Percentiles rank a stretch among this genome's conserved stretches.
These are phyloP conservation scores for Drosophila athabasca DNA, from an alignment of 1,140 invertebrate genomes.

Conservation along the genomic window DNA sequence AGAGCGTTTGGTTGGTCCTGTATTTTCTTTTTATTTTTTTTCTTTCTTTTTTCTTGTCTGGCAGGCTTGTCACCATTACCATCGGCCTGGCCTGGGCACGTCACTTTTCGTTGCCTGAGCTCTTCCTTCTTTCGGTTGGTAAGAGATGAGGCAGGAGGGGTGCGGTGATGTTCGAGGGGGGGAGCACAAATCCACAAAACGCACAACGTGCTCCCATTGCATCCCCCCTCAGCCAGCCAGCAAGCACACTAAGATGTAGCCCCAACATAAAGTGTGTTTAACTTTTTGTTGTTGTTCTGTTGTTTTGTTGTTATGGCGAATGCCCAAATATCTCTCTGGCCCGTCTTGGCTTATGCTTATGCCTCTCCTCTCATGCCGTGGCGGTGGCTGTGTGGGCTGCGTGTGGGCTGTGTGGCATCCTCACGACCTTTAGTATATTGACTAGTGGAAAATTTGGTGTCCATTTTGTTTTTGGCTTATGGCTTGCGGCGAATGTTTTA, in stretches of 20 bases:
- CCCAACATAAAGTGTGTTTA: slow-evolving; percentile 78
- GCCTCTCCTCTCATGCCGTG: slow-evolving; percentile 30
- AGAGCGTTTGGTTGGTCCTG: slow-evolving; percentile 11
- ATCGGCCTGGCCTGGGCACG: slow-evolving; percentile 62
- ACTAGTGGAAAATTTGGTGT: slow-evolving; percentile 67
- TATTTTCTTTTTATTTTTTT: slow-evolving; percentile 38
- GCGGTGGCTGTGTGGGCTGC: slow-evolving; percentile 5
- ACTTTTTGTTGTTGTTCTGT: slow-evolving; percentile 51
- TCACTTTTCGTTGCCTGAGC: slow-evolving; percentile 69
- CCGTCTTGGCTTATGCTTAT: slow-evolving; percentile 58
- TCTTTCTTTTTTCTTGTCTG: slow-evolving; percentile 36
- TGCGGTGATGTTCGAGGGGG: no score
- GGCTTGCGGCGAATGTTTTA: slow-evolving; percentile 73
- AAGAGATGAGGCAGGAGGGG: no score
- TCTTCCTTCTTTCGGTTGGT: slow-evolving; percentile 49
- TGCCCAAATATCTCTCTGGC: slow-evolving; percentile 66
- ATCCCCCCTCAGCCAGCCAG: no score
- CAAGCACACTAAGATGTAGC: slow-evolving; percentile 1
- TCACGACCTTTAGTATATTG: slow-evolving; percentile 72
- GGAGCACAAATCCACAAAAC: slow-evolving; percentile 61
- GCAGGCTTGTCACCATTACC: slow-evolving; percentile 52
- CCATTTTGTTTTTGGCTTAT: slow-evolving; percentile 73
- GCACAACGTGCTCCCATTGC: slow-evolving; percentile 18
- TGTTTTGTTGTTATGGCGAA: slow-evolving; percentile 46
- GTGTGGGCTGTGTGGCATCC: background rate